Evolutionary conservation across 2,888 invertebrate genomes (phyloP).

Genomic region (Drosophila paramelanica): DNA sequence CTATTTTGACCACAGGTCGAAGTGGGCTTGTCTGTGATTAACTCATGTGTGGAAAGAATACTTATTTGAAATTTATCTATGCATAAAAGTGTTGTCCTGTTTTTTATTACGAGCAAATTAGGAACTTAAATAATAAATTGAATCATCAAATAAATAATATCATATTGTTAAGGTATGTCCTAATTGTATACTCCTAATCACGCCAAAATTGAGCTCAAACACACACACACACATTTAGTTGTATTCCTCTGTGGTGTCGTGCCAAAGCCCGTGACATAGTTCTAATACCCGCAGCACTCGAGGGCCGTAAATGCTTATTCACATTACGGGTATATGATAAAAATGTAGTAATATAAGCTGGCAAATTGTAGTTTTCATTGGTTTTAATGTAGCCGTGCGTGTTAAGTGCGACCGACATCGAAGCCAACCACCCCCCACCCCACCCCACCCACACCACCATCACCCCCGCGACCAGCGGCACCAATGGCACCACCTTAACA

Average conservation of each 20-base stretch:
- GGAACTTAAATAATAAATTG: not conserved
- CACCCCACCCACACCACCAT: conserved; percentile 25
- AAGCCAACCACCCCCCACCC: not conserved
- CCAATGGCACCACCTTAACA: conserved; percentile 33
- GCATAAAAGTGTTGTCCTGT: not conserved
- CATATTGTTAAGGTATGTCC: not conserved
- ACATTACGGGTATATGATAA: conserved; percentile 62
- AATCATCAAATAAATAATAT: not conserved
- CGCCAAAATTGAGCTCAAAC: not conserved
- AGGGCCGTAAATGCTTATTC: conserved; percentile 49
- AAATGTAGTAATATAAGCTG: conserved; percentile 72
- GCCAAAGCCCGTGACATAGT: conserved; percentile 45
- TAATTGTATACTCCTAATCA: not conserved
- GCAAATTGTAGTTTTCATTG: conserved; percentile 81
- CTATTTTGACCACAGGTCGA: conserved; percentile 4
- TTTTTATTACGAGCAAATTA: too few relatives aligned
- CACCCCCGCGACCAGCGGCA: conserved; percentile 16
- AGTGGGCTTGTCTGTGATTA: not conserved
- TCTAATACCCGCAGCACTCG: conserved; percentile 17
- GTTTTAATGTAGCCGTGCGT: conserved; percentile 76
- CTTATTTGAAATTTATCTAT: too few relatives aligned
- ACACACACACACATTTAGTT: not conserved
- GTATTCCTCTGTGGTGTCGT: not conserved
- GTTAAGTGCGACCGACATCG: conserved; percentile 72
- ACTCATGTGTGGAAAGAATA: too few relatives aligned